phyloP scores from a whole-genome alignment of 2,113 vertebrate species.

The Macheiramphus alcinus region DNA sequence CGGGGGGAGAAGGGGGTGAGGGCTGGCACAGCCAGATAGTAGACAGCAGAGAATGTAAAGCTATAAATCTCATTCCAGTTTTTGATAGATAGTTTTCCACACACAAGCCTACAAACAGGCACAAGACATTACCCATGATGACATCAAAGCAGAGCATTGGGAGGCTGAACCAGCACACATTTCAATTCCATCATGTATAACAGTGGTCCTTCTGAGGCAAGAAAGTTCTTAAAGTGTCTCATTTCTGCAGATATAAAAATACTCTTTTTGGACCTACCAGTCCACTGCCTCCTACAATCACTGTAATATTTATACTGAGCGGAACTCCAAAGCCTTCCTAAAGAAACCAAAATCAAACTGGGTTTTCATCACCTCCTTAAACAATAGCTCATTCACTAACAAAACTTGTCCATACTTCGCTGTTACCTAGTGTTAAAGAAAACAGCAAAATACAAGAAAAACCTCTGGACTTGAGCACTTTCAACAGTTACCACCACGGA shows the following conservation, averaged over 20 bases:
- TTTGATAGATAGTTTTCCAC: background rate
- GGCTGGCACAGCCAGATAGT: too few relatives aligned
- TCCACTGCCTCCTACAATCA: background rate
- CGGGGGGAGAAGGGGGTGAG: too few relatives aligned
- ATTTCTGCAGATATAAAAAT: background rate
- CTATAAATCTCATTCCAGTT: background rate
- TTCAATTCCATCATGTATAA: background rate
- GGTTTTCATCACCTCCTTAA: background rate
- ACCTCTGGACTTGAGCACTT: background rate
- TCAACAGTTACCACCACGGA: background rate
- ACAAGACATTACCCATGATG: background rate
- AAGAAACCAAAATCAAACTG: background rate
- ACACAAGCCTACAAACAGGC: background rate
- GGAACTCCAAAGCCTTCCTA: background rate
- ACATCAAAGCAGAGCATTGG: background rate
- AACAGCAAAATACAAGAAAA: background rate
- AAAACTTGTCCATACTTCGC: background rate
- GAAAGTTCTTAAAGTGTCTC: background rate
- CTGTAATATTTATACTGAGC: background rate
- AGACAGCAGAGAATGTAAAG: too few relatives aligned
- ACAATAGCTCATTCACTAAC: background rate
- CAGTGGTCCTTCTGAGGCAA: background rate
- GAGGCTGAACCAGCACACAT: background rate
- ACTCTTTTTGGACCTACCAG: background rate
- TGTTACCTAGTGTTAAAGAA: background rate